Conservation (phyloP, 2,797 vertebrate genomes). For the Allobates femoralis region DNA sequence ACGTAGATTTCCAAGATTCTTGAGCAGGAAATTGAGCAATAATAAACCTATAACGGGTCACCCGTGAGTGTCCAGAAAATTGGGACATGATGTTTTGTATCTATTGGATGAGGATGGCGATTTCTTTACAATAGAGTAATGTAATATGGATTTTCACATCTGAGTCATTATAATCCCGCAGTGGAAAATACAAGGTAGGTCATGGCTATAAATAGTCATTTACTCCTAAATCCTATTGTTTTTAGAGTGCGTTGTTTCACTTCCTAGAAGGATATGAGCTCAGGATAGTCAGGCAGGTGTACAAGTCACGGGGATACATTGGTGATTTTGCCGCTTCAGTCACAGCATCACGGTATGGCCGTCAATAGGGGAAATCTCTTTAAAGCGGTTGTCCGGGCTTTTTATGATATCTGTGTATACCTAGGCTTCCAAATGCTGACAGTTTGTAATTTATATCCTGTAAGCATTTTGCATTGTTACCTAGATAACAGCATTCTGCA, state of each 20-base stretch:
- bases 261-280: constrained; percentile 4
- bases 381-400: background rate
- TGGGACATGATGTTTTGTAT: no score
- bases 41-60: no score
- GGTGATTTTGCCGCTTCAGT: background rate
- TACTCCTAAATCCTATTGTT: constrained; percentile 6
- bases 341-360: background rate
- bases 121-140: background rate
- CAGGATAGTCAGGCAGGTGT: constrained; percentile 1
- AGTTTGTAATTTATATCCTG: no score
- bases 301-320: background rate
- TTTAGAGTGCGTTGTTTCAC: background rate
- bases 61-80: no score
- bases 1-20: no score
- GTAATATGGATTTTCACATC: background rate
- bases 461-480: no score
- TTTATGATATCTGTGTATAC: no score
- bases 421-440: no score
- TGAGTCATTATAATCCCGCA: background rate
- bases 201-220: background rate
- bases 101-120: background rate
- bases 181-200: background rate
- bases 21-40: no score
- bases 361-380: background rate
- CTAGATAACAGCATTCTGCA: no score